phyloP scores from a whole-genome alignment of 2,797 vertebrate genomes.

The Caiman crocodilus region DNA sequence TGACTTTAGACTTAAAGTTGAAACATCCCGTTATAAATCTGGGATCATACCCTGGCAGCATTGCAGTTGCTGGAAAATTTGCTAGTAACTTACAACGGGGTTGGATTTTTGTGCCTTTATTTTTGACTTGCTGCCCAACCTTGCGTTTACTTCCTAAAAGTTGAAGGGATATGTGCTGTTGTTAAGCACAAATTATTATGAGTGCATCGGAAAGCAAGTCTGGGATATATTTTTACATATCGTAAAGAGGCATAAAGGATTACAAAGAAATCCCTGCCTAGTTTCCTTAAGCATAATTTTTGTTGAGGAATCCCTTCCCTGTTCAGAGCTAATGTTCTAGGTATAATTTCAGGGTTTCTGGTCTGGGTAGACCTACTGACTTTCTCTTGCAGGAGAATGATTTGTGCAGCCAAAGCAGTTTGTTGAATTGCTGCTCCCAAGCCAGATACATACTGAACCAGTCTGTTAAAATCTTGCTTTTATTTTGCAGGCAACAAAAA shows the following conservation, averaged over 20 bases:
- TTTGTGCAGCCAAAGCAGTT: not conserved
- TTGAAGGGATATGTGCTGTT: too few relatives aligned
- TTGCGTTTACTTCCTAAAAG: too few relatives aligned
- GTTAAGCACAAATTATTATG: too few relatives aligned
- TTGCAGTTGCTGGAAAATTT: too few relatives aligned
- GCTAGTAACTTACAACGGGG: too few relatives aligned
- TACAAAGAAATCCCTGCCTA: accelerated
- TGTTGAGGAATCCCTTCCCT: accelerated
- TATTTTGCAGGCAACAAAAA: slow-evolving; percentile 75
- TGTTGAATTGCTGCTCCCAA: not conserved
- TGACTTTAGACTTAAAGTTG: too few relatives aligned
- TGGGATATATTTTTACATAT: accelerated
- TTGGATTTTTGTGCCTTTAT: too few relatives aligned
- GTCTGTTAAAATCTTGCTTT: not conserved
- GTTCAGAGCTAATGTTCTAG: not conserved
- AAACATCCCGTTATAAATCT: too few relatives aligned
- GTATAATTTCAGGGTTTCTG: accelerated
- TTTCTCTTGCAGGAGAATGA: accelerated
- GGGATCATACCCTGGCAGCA: too few relatives aligned
- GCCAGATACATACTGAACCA: accelerated
- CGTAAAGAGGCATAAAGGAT: accelerated
- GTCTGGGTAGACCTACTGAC: accelerated
- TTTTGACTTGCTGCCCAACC: too few relatives aligned
- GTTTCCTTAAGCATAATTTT: accelerated
- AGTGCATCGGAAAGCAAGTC: accelerated